Base-by-base conservation (phyloP, 2,888 invertebrate genomes). In the Apomyelois bistriatella region DNA sequence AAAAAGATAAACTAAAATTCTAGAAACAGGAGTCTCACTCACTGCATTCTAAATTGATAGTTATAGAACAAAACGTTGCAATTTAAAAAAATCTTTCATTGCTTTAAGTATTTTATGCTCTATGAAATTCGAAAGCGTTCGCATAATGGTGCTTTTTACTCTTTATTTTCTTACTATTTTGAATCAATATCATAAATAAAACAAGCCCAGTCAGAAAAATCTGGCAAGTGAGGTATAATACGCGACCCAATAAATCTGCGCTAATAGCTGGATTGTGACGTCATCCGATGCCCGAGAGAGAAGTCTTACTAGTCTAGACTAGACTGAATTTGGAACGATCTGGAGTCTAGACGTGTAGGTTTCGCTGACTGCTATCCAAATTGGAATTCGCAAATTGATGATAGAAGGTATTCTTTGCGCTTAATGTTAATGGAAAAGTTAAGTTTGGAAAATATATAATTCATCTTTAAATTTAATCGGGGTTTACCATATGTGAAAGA, bases 301-400 rank as follows among this genome's bases (percentile, higher is more conserved):
- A 48, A 22, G n/a, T n/a, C n/a, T n/a, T n/a, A n/a, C n/a, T 35
- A 16, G 30, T 32, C n/a, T 22, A 22, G 48, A 37, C 48, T 48
- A 48, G 48, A 36, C 48, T 22, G 16, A 12, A 41, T 50, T 40
- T 50, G 16, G 49, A 50, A n/a, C 49, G 30, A 40, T 30, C 49
- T 30, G 22, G 37, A 37, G 40, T 50, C 49, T 50, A 50, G 49
- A 50, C 49, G 17, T 13, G 38, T 49, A 16, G 49, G 40, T 40
- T 30, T 22, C 36, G 17, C 30, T 10, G 16, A n/a, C 48, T 35
- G 28, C 38, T 50, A 28, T 15, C 30, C 35, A 38, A 32, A 50
- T 38, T 48, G 28, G 28, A 35, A 47, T 35, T n/a, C n/a, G n/a
- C n/a, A n/a, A n/a, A n/a, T 16, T 8, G 40, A 30, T 30, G 49